Conservation (phyloP, 2,113 vertebrate genomes). For the Suricata suricatta region DNA sequence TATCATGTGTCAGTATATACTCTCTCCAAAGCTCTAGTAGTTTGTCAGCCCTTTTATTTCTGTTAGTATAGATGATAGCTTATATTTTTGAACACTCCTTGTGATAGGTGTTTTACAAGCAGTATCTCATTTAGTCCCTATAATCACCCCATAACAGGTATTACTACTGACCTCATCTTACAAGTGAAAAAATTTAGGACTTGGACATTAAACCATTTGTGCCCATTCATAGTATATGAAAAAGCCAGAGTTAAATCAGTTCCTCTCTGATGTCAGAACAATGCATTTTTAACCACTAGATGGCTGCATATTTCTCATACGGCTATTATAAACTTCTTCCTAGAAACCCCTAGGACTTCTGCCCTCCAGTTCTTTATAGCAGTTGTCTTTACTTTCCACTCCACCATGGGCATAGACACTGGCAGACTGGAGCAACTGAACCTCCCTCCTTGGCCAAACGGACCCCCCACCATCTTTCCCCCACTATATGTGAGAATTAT, state of each 20-base stretch:
- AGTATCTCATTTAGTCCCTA: not conserved
- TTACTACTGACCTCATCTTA: not conserved
- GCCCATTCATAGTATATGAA: not conserved
- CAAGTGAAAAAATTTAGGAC: not conserved
- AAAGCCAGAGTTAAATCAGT: not conserved
- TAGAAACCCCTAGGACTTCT: not conserved
- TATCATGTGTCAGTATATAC: not conserved
- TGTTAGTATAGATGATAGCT: not conserved
- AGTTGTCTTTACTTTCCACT: not conserved
- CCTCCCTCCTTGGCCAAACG: not conserved
- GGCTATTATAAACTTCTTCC: not conserved
- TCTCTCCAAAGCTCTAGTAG: not conserved
- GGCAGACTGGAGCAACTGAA: no score
- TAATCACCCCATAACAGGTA: not conserved
- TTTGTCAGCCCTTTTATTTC: not conserved
- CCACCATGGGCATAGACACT: not conserved
- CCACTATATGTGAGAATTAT: not conserved
- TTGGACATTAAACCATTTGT: not conserved
- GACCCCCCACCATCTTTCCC: not conserved
- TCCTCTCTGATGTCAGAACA: not conserved
- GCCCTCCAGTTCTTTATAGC: not conserved
- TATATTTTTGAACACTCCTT: not conserved
- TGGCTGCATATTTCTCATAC: not conserved
- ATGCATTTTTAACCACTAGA: not conserved
- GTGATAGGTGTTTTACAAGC: not conserved